phyloP scores from a whole-genome alignment of 2,113 vertebrate species.

The Hyaena hyaena region DNA sequence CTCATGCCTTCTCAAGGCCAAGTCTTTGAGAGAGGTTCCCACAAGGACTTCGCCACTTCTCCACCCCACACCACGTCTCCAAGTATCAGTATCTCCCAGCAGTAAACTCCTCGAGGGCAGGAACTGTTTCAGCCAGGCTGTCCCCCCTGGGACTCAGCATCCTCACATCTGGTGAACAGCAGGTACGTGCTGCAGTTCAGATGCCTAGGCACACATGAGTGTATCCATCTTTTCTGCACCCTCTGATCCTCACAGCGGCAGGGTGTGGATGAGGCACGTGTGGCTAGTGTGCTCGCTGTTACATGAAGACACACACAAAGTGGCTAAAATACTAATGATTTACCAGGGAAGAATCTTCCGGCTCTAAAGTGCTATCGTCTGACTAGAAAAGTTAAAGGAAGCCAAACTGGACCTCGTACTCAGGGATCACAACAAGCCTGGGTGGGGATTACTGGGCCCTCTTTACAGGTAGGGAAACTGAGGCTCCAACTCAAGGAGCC shows the following conservation, averaged over 20 bases:
- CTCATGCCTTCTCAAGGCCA: not conserved
- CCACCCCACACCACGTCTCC: no score
- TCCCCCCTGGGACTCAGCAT: not conserved
- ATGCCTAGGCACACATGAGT: accelerated
- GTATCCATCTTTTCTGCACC: not conserved
- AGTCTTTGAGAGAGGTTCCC: not conserved
- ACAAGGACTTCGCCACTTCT: not conserved
- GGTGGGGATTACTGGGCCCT: not conserved
- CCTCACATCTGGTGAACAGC: no score
- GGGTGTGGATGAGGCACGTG: not conserved
- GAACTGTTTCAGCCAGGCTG: no score
- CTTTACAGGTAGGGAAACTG: not conserved
- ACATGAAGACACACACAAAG: not conserved
- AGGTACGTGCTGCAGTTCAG: no score
- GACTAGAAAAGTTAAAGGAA: not conserved
- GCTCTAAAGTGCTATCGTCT: not conserved
- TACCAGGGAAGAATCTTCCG: not conserved
- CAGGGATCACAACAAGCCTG: no score
- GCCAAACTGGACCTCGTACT: accelerated
- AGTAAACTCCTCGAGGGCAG: not conserved
- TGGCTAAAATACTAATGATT: not conserved
- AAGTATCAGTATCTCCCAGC: not conserved
- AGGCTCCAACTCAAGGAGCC: accelerated
- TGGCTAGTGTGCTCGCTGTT: no score
- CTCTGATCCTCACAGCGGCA: not conserved